Percentiles rank a stretch among this genome's conserved stretches.
phyloP scores from a whole-genome alignment of 2,113 vertebrate species.

The Nibea coibor region DNA sequence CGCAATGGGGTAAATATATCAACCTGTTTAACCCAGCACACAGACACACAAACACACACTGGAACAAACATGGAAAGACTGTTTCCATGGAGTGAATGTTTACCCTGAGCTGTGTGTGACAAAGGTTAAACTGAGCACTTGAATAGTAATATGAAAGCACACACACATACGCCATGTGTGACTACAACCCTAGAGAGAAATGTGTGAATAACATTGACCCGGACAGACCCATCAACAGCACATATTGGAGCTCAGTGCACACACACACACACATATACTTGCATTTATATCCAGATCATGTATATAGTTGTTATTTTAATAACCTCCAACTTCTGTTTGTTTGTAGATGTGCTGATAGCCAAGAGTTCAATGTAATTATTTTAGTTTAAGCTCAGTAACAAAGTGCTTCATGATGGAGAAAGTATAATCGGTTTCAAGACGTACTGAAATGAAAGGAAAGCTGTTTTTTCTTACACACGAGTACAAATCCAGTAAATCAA shows the following conservation, averaged over 20 bases:
- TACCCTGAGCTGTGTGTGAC: constrained; percentile 17
- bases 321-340: background rate
- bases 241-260: background rate
- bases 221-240: background rate
- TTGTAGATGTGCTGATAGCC: background rate
- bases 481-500: background rate
- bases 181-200: background rate
- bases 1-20: constrained; percentile 90
- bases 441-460: background rate
- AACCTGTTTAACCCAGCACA: background rate
- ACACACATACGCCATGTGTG: background rate
- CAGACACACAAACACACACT: background rate
- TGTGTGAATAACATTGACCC: background rate
- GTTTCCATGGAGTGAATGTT: constrained; percentile 1
- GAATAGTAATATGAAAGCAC: background rate
- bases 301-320: background rate
- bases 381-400: background rate
- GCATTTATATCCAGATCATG: no score
- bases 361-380: background rate
- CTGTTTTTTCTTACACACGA: background rate
- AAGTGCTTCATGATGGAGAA: background rate
- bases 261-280: background rate
- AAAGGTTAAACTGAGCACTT: constrained; percentile 4
- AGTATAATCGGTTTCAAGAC: background rate
- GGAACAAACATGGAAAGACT: background rate